A percentile compares a stretch with the other conserved stretches of the same genome.
Evolutionary conservation across 2,113 vertebrate species (phyloP).

Genomic region (Hystrix cristata): DNA sequence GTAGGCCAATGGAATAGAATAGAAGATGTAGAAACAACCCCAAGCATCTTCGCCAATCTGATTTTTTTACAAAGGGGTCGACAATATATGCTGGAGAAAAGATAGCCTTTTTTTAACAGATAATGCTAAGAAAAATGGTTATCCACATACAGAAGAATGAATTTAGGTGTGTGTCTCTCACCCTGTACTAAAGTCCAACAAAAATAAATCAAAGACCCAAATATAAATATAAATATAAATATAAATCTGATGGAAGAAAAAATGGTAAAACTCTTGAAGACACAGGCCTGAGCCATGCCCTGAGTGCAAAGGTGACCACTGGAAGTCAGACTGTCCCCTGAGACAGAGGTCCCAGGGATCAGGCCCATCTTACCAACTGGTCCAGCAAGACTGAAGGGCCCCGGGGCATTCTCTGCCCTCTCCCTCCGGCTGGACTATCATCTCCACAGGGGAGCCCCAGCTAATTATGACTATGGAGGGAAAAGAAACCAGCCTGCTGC

Average conservation of each 20-base stretch:
- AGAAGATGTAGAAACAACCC: background rate
- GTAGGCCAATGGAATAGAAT: background rate
- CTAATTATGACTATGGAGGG: too few species aligned
- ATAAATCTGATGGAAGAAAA: background rate
- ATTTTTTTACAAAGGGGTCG: background rate
- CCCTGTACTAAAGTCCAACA: background rate
- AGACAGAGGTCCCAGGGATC: too few species aligned
- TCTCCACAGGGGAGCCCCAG: too few species aligned
- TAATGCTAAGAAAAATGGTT: too few species aligned
- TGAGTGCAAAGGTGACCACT: too few species aligned
- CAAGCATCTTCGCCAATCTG: background rate
- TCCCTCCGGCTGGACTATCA: too few species aligned
- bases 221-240: background rate
- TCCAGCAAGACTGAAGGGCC: too few species aligned
- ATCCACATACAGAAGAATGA: background rate
- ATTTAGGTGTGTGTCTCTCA: background rate
- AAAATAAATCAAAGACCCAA: background rate
- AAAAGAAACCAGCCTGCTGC: too few species aligned
- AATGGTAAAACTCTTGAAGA: background rate
- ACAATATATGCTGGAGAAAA: background rate
- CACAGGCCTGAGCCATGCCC: background rate
- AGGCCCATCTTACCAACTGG: too few species aligned
- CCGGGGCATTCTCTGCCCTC: too few species aligned
- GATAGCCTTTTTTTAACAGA: too few species aligned
- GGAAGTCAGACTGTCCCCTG: too few species aligned